A percentile compares a stretch with the other conserved stretches of the same genome.
Conservation (phyloP, 2,113 vertebrate species). For the Tauraco erythrolophus region DNA sequence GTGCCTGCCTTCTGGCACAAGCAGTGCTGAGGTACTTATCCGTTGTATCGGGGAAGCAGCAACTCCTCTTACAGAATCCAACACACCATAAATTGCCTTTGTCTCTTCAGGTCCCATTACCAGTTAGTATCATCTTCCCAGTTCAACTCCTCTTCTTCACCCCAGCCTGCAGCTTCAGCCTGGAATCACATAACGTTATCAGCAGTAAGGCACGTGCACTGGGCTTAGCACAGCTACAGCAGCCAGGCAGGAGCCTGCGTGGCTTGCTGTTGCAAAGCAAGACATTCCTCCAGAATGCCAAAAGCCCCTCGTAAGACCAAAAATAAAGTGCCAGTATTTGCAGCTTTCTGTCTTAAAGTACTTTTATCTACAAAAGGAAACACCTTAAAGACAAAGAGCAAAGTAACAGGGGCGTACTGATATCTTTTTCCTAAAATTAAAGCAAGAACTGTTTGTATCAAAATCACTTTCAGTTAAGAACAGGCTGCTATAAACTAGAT, state of each 20-base stretch:
- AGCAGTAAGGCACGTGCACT: background rate
- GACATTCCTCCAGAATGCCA: too few species aligned
- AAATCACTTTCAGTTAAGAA: background rate
- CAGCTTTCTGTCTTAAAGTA: background rate
- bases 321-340: background rate
- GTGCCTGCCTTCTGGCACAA: conserved; percentile 10
- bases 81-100: background rate
- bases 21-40: conserved; percentile 68
- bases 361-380: background rate
- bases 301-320: background rate
- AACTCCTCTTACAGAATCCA: conserved; percentile 32
- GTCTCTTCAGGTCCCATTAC: conserved; percentile 68
- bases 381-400: background rate
- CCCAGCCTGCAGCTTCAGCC: conserved; percentile 91
- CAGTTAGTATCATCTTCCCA: conserved; percentile 90
- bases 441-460: background rate
- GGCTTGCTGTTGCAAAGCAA: background rate
- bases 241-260: background rate
- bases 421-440: background rate
- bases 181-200: conserved; percentile 50
- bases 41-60: background rate
- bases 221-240: background rate
- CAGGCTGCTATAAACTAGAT: background rate
- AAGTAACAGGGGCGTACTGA: background rate
- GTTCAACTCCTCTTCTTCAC: conserved; percentile 88